Conservation (phyloP, 2,888 invertebrate genomes). For the Rutpela maculata region DNA sequence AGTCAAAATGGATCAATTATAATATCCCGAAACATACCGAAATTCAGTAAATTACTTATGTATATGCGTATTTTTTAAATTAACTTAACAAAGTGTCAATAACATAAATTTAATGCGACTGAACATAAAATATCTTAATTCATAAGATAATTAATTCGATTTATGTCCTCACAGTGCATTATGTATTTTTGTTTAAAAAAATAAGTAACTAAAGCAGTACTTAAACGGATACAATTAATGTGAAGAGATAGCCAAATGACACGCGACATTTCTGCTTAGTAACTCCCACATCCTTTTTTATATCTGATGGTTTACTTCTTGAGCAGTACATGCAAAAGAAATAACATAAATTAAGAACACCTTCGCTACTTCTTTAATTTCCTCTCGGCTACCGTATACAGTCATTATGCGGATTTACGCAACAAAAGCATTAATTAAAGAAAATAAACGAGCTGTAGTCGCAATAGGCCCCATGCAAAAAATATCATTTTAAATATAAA, state of each 20-base stretch:
- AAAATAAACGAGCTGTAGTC: too few species aligned
- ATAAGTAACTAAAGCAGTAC: neutral
- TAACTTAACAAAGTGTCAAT: too few species aligned
- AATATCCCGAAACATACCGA: too few species aligned
- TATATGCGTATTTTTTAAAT: too few species aligned
- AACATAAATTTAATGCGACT: too few species aligned
- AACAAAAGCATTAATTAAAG: neutral
- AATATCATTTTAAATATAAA: too few species aligned
- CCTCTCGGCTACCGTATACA: constrained; percentile 23
- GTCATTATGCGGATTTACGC: constrained; percentile 3
- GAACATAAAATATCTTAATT: neutral
- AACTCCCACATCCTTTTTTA: constrained; percentile 40
- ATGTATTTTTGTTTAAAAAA: neutral
- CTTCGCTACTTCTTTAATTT: constrained; percentile 19
- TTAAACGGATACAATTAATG: constrained; percentile 33
- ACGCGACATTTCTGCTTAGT: constrained; percentile 47
- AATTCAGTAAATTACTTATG: too few species aligned
- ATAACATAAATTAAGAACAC: constrained; percentile 42
- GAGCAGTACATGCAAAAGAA: constrained; percentile 34
- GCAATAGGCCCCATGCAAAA: too few species aligned
- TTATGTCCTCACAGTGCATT: neutral
- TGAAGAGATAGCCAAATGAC: constrained; percentile 42
- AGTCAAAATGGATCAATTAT: too few species aligned
- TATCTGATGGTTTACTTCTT: constrained; percentile 49
- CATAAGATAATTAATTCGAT: neutral